phyloP scores from a whole-genome alignment of 2,888 invertebrate species.

The Spodoptera littoralis region DNA sequence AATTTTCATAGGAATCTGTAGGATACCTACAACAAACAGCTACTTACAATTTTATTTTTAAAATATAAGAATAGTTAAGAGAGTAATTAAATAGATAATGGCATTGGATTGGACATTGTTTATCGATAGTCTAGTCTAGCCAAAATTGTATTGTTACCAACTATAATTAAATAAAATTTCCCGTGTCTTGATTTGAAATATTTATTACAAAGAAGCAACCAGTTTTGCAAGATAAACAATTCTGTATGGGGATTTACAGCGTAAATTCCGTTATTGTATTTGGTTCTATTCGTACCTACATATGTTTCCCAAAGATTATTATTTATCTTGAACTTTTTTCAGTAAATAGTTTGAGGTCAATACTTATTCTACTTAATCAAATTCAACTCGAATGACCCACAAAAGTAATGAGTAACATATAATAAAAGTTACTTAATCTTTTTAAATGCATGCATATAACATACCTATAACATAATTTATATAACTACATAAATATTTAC shows the following conservation, averaged over 20 bases:
- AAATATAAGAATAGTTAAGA: slow-evolving; percentile 12
- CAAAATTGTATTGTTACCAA: slow-evolving; percentile 15
- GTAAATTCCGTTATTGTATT: not conserved
- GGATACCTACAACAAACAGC: not conserved
- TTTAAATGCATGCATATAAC: too few relatives aligned
- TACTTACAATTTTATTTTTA: slow-evolving; percentile 13
- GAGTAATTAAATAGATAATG: slow-evolving; percentile 7
- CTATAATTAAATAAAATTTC: slow-evolving; percentile 2
- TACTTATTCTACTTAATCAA: too few relatives aligned
- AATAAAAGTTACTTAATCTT: too few relatives aligned
- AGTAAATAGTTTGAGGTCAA: too few relatives aligned
- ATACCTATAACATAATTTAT: too few relatives aligned
- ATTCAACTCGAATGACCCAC: too few relatives aligned
- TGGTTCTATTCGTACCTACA: not conserved
- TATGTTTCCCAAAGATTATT: too few relatives aligned
- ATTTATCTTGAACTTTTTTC: too few relatives aligned
- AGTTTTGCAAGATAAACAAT: not conserved
- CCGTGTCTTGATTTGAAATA: not conserved
- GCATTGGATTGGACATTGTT: slow-evolving; percentile 13
- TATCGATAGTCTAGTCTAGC: slow-evolving; percentile 17
- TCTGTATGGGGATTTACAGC: not conserved
- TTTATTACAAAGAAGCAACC: slow-evolving; percentile 4
- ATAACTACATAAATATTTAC: too few relatives aligned
- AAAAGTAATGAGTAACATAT: too few relatives aligned
- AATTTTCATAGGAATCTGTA: too few relatives aligned